Base-by-base conservation (phyloP, 2,888 invertebrate genomes). In the Drosophila conformis region DNA sequence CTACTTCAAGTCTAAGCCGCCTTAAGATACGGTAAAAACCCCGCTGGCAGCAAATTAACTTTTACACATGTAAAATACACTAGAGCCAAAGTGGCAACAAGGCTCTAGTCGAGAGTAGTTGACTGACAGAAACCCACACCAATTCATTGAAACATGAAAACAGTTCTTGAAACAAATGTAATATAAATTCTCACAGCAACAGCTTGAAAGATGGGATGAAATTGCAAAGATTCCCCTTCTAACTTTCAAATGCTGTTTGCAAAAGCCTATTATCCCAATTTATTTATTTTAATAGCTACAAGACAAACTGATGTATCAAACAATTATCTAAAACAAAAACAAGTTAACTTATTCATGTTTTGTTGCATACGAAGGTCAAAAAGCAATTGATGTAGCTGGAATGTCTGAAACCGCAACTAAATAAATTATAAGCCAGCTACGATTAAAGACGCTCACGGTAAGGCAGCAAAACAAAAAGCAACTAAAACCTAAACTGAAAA, bases 401-500 rank as follows among this genome's bases (percentile, higher is more conserved):
- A 51, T 64, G 40, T 46, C 29, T 29, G 60, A 62, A 58, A 62
- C 62, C 53, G 40, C 61, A 77, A 66, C 64, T 62, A 74, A 82
- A 85, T 83, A 73, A 87, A 80, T 80, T 73, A 78, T 85, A 68
- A 62, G 65, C 40, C 53, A 63, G 62, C 62, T 33, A 48, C 59
- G 57, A 63, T 67, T 73, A 76, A 82, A 69, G 27, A 42, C 36
- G 46, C 49, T 48, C 42, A 48, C 46, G 35, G 53, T 49, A 62
- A 46, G 15, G 35, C 31, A 40, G 40, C 48, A 40, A 36, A 36
- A 62, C 46, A 40, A 54, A 54, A 40, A 56, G 57, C 38, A 42
- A 53, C 57, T 40, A 64, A 54, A 73, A 64, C 69, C 57, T 57
- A 64, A 69, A 71, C 68, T 78, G 61, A 76, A 84, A 84, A 69